Evolutionary conservation across 2,113 vertebrate genomes (phyloP), one percentile per base, ranked within the genome.

Genomic region (Notothenia rossii): DNA sequence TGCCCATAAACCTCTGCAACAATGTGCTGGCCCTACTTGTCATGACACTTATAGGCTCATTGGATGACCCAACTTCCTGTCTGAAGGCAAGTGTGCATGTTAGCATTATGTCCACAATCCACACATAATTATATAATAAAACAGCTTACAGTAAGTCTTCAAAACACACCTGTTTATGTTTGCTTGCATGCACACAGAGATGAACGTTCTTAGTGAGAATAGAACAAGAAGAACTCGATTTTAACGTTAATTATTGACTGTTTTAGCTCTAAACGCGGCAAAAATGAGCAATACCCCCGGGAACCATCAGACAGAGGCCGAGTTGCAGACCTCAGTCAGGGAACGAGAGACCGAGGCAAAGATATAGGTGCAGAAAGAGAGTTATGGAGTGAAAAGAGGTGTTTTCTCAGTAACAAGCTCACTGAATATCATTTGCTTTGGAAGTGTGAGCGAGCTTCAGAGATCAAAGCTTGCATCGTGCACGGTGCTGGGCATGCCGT

Each of bases 401-500:
- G 56, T 84, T 86, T 87, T 79, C 71, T 87, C 70, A 60, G 69
- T 77, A 59, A 79, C 69, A 48, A 76, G 65, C 83, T 78, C 81
- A 50, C 22, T 88, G 86, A 81, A 85, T 83, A 70, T 84, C 50
- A 72, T 72, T 86, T 59, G 63, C 77, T 87, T 79, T 81, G 67
- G 54, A 83, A 63, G 48, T 72, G 67, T 70, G 72, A 89, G 64
- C 49, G 11, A 58, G 74, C 72, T 56, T 84, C 74, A 11, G 22
- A 85, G 79, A 86, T 87, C 83, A 89, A 84, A 88, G 79, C 79
- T 73, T 13, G 17, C 2, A 33, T 22, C 15, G 3, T 56, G 68
- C 22, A 4, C 11, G 46, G 56, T n/a, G 77, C 72, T 18, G 65
- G 81, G 64, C 79, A 81, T 86, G 77, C 83, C 46, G 9, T 12